Conservation (phyloP, 2,797 vertebrate species). For the Halcyon smyrnensis region DNA sequence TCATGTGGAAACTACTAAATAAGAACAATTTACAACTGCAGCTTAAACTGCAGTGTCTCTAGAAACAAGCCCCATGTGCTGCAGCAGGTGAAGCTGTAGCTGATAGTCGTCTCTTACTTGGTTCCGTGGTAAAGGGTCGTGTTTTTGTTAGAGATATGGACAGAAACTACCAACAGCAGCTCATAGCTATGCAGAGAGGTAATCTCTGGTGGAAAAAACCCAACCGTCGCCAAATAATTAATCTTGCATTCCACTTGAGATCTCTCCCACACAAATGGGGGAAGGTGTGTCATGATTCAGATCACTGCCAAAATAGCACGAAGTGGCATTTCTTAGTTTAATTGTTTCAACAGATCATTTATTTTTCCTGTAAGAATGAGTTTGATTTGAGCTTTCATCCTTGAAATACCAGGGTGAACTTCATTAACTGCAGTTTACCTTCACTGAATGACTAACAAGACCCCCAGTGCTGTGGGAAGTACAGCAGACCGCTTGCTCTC, state of each 20-base stretch:
- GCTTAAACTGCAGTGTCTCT: neutral
- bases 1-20: neutral
- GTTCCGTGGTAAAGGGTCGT: neutral
- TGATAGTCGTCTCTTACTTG: neutral
- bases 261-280: conserved; percentile 47
- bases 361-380: neutral
- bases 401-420: neutral
- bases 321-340: neutral
- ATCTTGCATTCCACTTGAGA: conserved; percentile 44
- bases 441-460: neutral
- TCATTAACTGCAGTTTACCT: neutral
- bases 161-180: neutral
- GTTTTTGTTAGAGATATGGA: neutral
- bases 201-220: neutral
- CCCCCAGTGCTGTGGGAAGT: neutral
- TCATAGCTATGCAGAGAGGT: conserved; percentile 18
- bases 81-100: neutral
- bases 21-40: neutral
- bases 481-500: neutral
- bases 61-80: neutral
- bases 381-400: neutral
- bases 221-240: conserved; percentile 19
- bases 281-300: conserved; percentile 56
- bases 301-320: conserved; percentile 45
- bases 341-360: conserved; percentile 37